Conservation (phyloP, 2,888 invertebrate species). For the Troglohyphantes excavatus region DNA sequence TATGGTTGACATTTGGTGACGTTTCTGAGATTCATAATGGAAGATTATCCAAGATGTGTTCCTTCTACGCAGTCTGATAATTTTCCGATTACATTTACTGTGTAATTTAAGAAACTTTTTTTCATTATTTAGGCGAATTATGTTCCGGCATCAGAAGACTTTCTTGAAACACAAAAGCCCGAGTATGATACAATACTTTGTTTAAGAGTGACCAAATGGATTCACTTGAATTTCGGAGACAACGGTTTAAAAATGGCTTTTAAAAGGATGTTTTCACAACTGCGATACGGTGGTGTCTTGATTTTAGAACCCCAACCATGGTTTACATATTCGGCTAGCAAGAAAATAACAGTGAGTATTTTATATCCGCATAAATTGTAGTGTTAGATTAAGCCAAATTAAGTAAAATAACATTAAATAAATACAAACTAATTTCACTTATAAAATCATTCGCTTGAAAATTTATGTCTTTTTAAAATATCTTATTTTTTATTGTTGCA, state of each 20-base stretch:
- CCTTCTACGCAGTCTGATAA: constrained; percentile 15
- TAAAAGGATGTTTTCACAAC: constrained; percentile 93
- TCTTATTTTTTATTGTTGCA: no score
- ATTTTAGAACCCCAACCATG: constrained; percentile 97
- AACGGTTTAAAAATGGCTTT: constrained; percentile 95
- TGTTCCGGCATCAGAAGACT: constrained; percentile 92
- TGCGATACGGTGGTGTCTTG: constrained; percentile 95
- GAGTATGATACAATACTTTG: constrained; percentile 98
- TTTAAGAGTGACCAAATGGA: constrained; percentile 98
- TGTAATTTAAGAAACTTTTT: constrained; percentile 84
- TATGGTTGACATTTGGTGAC: constrained; percentile 10
- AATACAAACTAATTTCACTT: not conserved
- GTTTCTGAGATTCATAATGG: not conserved
- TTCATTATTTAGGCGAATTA: constrained; percentile 91
- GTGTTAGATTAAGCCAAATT: constrained; percentile 24
- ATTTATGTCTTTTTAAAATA: no score
- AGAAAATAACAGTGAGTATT: constrained; percentile 90
- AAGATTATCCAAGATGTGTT: not conserved
- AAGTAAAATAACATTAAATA: not conserved
- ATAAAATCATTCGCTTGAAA: no score
- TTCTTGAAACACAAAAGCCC: constrained; percentile 91
- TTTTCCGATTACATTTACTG: constrained; percentile 45
- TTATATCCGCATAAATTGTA: constrained; percentile 47
- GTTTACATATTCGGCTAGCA: constrained; percentile 95
- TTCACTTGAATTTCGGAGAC: constrained; percentile 98